Percentiles rank a stretch among this genome's conserved stretches.
Evolutionary conservation across 1,140 invertebrate genomes (phyloP).

Genomic region (Odontomachus brunneus): DNA sequence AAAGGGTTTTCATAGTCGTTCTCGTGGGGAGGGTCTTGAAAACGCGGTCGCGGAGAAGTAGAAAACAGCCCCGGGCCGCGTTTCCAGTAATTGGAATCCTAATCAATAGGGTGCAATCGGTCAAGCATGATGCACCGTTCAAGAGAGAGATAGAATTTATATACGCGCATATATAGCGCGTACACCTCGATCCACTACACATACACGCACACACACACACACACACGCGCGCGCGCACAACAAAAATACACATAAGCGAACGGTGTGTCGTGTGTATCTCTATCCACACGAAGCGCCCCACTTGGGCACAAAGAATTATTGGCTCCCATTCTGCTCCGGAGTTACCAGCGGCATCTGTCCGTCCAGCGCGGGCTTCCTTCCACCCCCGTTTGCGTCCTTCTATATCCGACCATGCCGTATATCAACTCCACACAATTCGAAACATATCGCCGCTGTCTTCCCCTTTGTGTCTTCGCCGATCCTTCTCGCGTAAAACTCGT

Average conservation of each 20-base stretch:
- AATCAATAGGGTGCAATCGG: conserved; percentile 75
- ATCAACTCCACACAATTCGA: conserved; percentile 67
- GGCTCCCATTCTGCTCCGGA: conserved; percentile 64
- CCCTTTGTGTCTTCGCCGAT: conserved; percentile 53
- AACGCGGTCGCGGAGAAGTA: conserved; percentile 24
- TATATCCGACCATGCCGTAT: conserved; percentile 26
- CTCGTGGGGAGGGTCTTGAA: conserved; percentile 11
- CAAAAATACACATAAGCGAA: too few relatives aligned
- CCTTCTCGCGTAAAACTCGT: conserved; percentile 44
- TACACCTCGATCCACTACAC: background rate
- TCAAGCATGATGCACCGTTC: conserved; percentile 72
- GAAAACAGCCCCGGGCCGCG: conserved; percentile 45
- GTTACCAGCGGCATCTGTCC: conserved; percentile 66
- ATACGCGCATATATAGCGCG: conserved; percentile 3
- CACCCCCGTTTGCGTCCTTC: conserved; percentile 15
- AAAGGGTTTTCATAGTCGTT: conserved; percentile 16
- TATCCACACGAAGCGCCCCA: conserved; percentile 42
- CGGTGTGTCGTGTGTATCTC: conserved; percentile 59
- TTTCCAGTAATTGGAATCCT: conserved; percentile 81
- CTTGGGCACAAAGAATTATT: conserved; percentile 73
- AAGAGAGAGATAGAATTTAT: conserved; percentile 65
- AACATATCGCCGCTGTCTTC: conserved; percentile 56
- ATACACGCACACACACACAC: background rate
- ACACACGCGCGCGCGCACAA: conserved; percentile 51
- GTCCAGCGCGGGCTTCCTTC: conserved; percentile 48